Conservation (phyloP, 2,113 vertebrate species). For the Entomyzon cyanotis region DNA sequence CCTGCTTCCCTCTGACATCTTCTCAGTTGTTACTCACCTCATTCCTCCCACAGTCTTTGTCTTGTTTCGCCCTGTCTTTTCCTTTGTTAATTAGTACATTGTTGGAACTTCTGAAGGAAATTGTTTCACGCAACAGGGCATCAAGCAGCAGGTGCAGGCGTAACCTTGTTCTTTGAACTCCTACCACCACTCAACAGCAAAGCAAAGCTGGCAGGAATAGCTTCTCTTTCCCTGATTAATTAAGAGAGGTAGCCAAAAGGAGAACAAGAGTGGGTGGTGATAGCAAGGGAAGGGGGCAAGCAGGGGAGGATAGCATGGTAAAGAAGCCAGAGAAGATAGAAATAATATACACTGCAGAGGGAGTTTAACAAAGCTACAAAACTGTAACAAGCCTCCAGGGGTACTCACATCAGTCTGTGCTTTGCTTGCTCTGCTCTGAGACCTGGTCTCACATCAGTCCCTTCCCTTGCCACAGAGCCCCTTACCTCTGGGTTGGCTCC, state of each 20-base stretch:
- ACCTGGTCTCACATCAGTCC: neutral
- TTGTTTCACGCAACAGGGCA: neutral
- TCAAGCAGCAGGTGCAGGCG: slow-evolving; percentile 6
- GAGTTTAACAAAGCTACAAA: neutral
- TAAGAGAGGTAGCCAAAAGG: neutral
- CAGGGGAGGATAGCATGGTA: neutral
- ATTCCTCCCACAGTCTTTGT: neutral
- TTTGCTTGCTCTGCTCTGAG: neutral
- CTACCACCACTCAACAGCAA: neutral
- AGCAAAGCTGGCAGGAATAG: neutral
- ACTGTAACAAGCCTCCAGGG: neutral
- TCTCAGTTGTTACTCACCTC: neutral
- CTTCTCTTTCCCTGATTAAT: neutral
- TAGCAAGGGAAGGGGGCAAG: neutral
- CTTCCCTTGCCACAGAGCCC: neutral
- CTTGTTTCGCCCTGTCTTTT: slow-evolving; percentile 22
- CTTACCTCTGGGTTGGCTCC: neutral
- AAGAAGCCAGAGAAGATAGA: neutral
- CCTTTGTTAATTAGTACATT: neutral
- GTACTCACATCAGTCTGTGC: neutral
- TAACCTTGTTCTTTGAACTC: slow-evolving; percentile 31
- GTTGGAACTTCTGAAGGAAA: neutral
- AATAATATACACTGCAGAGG: neutral
- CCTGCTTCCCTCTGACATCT: neutral
- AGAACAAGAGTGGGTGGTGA: neutral